Percentiles rank a stretch among this genome's conserved stretches.
Evolutionary conservation across 2,797 vertebrate genomes (phyloP).

Genomic region (Crocodylus rhombifer): DNA sequence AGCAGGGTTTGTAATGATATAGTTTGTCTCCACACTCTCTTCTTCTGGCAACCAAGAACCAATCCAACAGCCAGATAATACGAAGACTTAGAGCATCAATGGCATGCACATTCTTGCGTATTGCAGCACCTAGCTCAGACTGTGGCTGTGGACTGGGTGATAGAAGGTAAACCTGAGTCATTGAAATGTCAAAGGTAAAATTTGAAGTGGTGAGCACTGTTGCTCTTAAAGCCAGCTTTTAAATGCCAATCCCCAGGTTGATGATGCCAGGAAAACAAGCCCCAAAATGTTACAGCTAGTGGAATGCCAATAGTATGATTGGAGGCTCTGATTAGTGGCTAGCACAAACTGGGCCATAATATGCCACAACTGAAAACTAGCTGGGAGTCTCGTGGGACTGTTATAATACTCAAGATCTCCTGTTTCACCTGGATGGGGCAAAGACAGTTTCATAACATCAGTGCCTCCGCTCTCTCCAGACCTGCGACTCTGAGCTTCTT

Average conservation of each 20-base stretch:
- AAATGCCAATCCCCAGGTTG: conserved; percentile 32
- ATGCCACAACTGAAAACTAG: neutral
- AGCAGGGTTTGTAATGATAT: conserved; percentile 21
- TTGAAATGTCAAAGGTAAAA: neutral
- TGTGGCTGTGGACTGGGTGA: neutral
- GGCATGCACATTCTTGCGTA: neutral
- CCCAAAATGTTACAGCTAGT: conserved; percentile 9
- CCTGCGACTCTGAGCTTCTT: conserved; percentile 42
- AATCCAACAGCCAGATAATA: neutral
- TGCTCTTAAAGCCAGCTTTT: neutral
- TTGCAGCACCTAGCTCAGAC: neutral
- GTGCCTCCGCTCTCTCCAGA: conserved; percentile 42
- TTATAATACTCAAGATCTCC: conserved; percentile 24
- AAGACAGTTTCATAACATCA: conserved; percentile 15
- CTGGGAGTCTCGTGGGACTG: neutral
- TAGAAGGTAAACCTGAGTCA: neutral
- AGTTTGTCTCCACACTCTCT: neutral
- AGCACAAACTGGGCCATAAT: neutral
- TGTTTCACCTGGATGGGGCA: conserved; percentile 27
- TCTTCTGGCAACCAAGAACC: conserved; percentile 3
- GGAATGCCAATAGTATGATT: conserved; percentile 13
- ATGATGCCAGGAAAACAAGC: conserved; percentile 31
- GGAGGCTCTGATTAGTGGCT: neutral
- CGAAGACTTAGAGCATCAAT: neutral
- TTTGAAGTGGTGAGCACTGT: neutral